A percentile compares a stretch with the other conserved stretches of the same genome.
These are phyloP conservation scores for Lophochroa leadbeateri DNA, from an alignment of 2,113 vertebrate genomes.

Conservation along the genomic window DNA sequence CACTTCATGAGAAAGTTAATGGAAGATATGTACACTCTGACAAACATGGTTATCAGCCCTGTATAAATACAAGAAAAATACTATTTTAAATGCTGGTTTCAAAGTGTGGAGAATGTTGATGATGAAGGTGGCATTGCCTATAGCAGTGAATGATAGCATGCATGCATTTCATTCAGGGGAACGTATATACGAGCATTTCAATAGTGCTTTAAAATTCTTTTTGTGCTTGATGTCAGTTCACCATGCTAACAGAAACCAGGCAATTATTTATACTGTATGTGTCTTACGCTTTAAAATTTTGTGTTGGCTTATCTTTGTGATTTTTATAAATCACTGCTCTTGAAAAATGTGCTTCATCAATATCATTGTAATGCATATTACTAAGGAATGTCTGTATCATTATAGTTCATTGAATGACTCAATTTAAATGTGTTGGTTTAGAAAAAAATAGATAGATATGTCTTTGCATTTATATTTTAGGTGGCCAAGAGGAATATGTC, in stretches of 20 bases:
- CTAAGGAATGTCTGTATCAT: not conserved
- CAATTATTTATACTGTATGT: not conserved
- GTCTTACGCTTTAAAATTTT: constrained; percentile 12
- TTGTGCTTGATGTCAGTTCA: not conserved
- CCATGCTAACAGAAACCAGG: not conserved
- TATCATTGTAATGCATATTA: not conserved
- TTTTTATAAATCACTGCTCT: not conserved
- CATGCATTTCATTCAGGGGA: not conserved
- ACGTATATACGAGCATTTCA: not conserved
- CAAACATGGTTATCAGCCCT: not conserved
- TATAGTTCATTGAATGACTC: not conserved
- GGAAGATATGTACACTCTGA: not conserved
- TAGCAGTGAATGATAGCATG: constrained; percentile 56
- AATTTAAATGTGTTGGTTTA: not conserved
- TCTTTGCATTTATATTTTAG: constrained; percentile 74
- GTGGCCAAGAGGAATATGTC: constrained; percentile 95
- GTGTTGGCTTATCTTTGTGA: not conserved
- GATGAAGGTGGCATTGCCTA: not conserved
- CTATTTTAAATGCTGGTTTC: not conserved
- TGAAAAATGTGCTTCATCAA: not conserved
- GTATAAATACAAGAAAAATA: not conserved
- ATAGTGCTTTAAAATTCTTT: not conserved
- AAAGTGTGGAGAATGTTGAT: not conserved
- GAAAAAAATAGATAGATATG: not conserved
- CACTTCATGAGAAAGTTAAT: not conserved